A percentile compares a stretch with the other conserved stretches of the same genome.
Evolutionary conservation across 2,797 vertebrate genomes (phyloP).

Genomic region (Chelon auratus): DNA sequence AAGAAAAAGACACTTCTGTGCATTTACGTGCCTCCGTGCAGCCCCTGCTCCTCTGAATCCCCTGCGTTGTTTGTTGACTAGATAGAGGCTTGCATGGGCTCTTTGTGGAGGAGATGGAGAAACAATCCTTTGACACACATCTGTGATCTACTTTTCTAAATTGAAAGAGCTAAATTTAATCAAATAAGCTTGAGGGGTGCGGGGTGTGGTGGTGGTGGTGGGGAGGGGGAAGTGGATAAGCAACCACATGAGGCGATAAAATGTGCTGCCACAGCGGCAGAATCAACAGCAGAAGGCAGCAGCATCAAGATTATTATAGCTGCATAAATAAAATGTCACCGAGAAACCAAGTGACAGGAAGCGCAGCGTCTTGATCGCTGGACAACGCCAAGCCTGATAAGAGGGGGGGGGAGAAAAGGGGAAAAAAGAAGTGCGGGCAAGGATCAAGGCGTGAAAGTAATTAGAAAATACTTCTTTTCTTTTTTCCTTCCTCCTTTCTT

Average conservation of each 20-base stretch:
- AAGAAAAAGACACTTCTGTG: not conserved
- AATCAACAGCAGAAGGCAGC: slow-evolving; percentile 77
- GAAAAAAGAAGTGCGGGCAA: not conserved
- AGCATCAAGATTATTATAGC: slow-evolving; percentile 70
- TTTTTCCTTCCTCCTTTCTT: not conserved
- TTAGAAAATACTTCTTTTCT: slow-evolving; percentile 3
- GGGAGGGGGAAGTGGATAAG: slow-evolving; percentile 42
- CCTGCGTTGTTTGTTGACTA: slow-evolving; percentile 39
- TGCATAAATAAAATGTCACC: slow-evolving; percentile 59
- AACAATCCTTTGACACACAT: slow-evolving; percentile 78
- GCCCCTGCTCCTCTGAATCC: slow-evolving; percentile 13
- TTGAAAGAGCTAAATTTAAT: slow-evolving; percentile 82
- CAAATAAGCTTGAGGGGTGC: slow-evolving; percentile 72
- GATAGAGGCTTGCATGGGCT: slow-evolving; percentile 15
- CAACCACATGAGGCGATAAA: slow-evolving; percentile 71
- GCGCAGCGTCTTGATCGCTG: slow-evolving; percentile 13
- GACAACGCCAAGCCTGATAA: not conserved
- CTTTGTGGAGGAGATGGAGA: slow-evolving; percentile 41
- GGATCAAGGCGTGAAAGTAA: slow-evolving; percentile 11
- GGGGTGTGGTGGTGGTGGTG: not conserved
- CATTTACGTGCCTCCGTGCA: not conserved
- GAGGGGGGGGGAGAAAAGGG: not conserved
- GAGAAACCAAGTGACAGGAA: slow-evolving; percentile 32
- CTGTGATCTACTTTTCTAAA: slow-evolving; percentile 81
- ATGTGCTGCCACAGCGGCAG: slow-evolving; percentile 69